Base-by-base conservation (phyloP, 2,797 vertebrate species). In the Gephyroberyx darwinii region DNA sequence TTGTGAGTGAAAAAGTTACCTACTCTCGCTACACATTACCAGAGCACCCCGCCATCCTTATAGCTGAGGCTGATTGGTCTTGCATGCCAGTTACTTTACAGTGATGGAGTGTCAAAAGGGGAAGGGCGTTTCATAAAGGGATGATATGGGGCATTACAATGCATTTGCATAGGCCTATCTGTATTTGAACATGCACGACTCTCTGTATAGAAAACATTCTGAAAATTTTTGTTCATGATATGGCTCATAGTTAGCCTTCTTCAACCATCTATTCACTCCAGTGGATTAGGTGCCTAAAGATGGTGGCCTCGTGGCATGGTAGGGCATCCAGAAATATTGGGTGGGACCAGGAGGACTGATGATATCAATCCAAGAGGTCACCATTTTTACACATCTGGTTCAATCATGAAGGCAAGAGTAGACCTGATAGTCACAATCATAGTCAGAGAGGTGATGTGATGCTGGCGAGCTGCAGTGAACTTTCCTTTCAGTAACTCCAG, bases 381-480 rank as follows among this genome's bases (percentile, higher is more conserved):
- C 12, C 51, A 14, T 53, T 30, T 47, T 5, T 30, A 53, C 26
- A 26, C 22, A 53, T 39, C 51, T 13, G 12, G 41, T 56, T 67
- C 33, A 16, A 8, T 30, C 26, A 5, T 2, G 12, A 31, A 20
- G n/a, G 47, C 50, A 64, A 43, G 30, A 60, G 26, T 1, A 33
- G 26, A 61, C 26, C 16, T 10, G 16, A 56, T 10, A 54, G 12
- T 64, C 30, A 69, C 53, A 72, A 52, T 75, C 33, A 54, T 8
- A 1, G 26, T 58, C 41, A 70, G 65, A 56, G 16, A 30, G 16
- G n/a, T 52, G 76, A 69, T 57, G 13, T 10, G 53, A 73, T 52
- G 43, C 39, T 3, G 19, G 43, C 3, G 76, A 78, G 39, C 54
- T 65, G 48, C 12, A 45, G 65, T 20, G 5, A 39, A 43, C 2